phyloP scores from a whole-genome alignment of 1,140 invertebrate genomes.

The Polypedilum vanderplanki region DNA sequence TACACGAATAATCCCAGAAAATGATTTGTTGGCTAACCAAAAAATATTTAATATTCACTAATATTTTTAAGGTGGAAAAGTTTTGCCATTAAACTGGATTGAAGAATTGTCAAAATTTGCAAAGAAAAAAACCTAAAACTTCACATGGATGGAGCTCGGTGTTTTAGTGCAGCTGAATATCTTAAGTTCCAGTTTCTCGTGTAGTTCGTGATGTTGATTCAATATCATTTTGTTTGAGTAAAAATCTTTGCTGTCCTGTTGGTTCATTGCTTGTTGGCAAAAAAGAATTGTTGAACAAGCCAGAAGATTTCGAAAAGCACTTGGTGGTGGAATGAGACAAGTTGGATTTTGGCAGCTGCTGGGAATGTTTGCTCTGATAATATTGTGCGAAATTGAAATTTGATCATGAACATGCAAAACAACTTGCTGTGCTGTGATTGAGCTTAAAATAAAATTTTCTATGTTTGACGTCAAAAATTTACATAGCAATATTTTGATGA shows the following conservation, averaged over 20 bases:
- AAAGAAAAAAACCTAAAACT: conserved; percentile 56
- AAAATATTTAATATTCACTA: too few relatives aligned
- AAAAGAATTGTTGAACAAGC: conserved; percentile 64
- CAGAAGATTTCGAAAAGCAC: conserved; percentile 66
- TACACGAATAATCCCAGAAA: too few relatives aligned
- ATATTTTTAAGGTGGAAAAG: conserved; percentile 20
- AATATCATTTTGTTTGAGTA: conserved; percentile 75
- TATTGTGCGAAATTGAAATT: conserved; percentile 56
- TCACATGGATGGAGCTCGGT: conserved; percentile 88
- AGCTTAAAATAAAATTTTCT: conserved; percentile 49
- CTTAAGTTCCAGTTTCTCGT: conserved; percentile 54
- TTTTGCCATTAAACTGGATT: conserved; percentile 69
- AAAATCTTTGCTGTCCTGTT: conserved; percentile 81
- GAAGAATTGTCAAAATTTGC: conserved; percentile 57
- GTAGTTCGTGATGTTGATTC: conserved; percentile 69
- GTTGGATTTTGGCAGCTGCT: conserved; percentile 83
- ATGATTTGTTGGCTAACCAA: too few relatives aligned
- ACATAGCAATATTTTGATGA: conserved; percentile 73
- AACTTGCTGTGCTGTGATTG: conserved; percentile 62
- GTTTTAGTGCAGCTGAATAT: conserved; percentile 81
- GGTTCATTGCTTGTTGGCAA: conserved; percentile 79
- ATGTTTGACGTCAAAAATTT: conserved; percentile 60
- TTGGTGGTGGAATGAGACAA: conserved; percentile 91
- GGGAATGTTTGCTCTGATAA: conserved; percentile 69
- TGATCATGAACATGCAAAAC: conserved; percentile 66